Evolutionary conservation across 1,140 invertebrate genomes (phyloP), one percentile per base, ranked within the genome.

Genomic region (Paraescarpia echinospica): DNA sequence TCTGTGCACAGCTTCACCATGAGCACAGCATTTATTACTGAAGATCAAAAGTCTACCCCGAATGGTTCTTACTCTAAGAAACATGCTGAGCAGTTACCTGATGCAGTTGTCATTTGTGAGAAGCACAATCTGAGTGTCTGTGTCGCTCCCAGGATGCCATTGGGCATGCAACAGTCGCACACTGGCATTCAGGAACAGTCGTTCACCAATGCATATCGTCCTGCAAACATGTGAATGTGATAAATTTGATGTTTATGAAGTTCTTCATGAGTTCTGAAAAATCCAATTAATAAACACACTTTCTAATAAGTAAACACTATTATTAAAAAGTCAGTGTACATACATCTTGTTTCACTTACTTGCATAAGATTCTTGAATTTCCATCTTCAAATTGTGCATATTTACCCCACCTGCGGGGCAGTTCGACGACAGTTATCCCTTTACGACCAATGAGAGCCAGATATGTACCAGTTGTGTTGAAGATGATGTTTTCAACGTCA

Each of bases 121-220:
- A 14, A 98, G 96, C 0, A 98, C 95, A 1, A 99, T 94, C 95
- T 98, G 98, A 1, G 97, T 97, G 93, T 98, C 97, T 0, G 97
- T 97, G 1, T 97, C 96, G 8, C 98, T 98, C 33, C 97, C 97
- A 18, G 98, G 98, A 96, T 99, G 98, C 98, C 98, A 99, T 35
- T 97, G 96, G 0, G 97, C 97, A 94, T 95, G 94, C 35, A 95
- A 91, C 6, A 96, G 92, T 88, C 93, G 93, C 9, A 95, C 92
- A 90, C 94, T 94, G 48, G 93, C 94, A 95, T 94, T 89, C 95
- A 95, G 93, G 94, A 96, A 96, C 33, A 95, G 95, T 34, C 95
- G 94, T 89, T 96, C 95, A 34, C 93, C 96, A 34, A 96, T 93
- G 91, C 89, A 92, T n/a, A 94, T 92, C 34, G 94, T 94, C 92